These are phyloP conservation scores for Vanessa atalanta DNA, from an alignment of 1,140 invertebrate genomes.

Conservation along the genomic window DNA sequence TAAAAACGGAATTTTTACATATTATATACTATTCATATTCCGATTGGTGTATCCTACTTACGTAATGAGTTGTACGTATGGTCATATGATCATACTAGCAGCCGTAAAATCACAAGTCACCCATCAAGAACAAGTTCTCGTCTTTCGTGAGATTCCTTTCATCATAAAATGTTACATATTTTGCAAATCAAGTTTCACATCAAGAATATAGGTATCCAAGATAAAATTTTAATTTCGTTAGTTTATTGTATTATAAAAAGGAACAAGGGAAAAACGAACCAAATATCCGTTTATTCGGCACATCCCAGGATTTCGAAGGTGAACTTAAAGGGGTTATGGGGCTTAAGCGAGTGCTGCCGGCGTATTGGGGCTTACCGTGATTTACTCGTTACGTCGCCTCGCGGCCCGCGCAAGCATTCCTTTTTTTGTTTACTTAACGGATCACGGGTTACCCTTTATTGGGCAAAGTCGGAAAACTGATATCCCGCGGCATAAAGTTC, in stretches of 20 bases:
- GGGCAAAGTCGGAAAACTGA: slow-evolving; percentile 42
- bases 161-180: too few relatives aligned
- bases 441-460: slow-evolving; percentile 55
- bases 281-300: slow-evolving; percentile 57
- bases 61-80: too few relatives aligned
- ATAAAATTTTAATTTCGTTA: slow-evolving; percentile 4
- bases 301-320: slow-evolving; percentile 53
- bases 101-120: too few relatives aligned
- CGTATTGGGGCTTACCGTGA: slow-evolving; percentile 38
- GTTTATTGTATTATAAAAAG: slow-evolving; percentile 12
- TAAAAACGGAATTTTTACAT: too few relatives aligned
- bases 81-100: too few relatives aligned
- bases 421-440: slow-evolving; percentile 79
- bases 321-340: slow-evolving; percentile 61
- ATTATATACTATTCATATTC: too few relatives aligned
- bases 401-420: slow-evolving; percentile 54
- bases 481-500: slow-evolving; percentile 39
- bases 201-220: background rate
- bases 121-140: too few relatives aligned
- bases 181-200: too few relatives aligned
- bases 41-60: too few relatives aligned
- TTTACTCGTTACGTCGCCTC: slow-evolving; percentile 71
- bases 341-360: slow-evolving; percentile 37
- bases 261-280: slow-evolving; percentile 9
- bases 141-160: too few relatives aligned